A percentile compares a stretch with the other conserved stretches of the same genome.
Conservation (phyloP, 1,140 invertebrate genomes). For the Orchestia grillus region DNA sequence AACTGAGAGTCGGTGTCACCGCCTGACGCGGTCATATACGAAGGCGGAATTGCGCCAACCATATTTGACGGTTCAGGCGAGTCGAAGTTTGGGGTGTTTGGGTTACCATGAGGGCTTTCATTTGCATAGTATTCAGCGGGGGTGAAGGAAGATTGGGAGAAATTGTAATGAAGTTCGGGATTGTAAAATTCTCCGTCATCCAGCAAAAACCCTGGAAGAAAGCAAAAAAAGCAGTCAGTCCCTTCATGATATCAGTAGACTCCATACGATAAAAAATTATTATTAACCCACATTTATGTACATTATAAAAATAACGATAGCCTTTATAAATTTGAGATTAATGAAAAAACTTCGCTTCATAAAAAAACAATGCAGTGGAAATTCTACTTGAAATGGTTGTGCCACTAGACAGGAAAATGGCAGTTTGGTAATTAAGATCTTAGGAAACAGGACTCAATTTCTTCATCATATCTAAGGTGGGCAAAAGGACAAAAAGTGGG, state of each 20-base stretch:
- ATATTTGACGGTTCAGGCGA: not conserved
- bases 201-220: conserved; percentile 22
- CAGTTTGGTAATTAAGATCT: too few relatives aligned
- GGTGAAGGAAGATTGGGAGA: conserved; percentile 53
- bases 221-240: not conserved
- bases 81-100: conserved; percentile 1
- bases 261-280: not conserved
- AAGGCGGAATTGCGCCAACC: not conserved
- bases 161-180: conserved; percentile 43
- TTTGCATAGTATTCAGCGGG: conserved; percentile 50
- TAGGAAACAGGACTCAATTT: too few relatives aligned
- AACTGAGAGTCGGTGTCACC: not conserved
- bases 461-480: too few relatives aligned
- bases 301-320: not conserved
- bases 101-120: not conserved
- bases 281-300: not conserved
- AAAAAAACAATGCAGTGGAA: too few relatives aligned
- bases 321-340: not conserved
- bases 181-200: conserved; percentile 50
- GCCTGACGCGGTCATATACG: not conserved
- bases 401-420: too few relatives aligned
- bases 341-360: too few relatives aligned
- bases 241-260: not conserved
- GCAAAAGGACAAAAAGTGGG: too few relatives aligned
- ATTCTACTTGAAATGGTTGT: too few relatives aligned